phyloP scores from a whole-genome alignment of 2,113 vertebrate species.

The Gavia stellata region DNA sequence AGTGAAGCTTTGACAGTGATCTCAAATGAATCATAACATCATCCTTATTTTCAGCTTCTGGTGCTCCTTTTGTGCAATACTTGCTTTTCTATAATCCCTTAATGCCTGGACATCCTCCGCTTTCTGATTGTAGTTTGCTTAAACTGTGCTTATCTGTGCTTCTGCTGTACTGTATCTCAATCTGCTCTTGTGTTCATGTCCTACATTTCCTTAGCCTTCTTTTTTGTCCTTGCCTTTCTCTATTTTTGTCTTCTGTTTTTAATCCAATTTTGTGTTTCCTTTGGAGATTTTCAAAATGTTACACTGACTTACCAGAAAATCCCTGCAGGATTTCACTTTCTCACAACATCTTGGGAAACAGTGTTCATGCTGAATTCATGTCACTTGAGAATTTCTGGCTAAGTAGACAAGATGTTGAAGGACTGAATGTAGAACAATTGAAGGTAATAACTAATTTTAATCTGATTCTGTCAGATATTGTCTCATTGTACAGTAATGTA shows the following conservation, averaged over 20 bases:
- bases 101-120: neutral
- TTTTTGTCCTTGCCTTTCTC: neutral
- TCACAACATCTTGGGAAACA: neutral
- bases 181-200: neutral
- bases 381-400: neutral
- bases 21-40: neutral
- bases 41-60: neutral
- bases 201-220: neutral
- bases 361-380: neutral
- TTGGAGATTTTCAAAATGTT: neutral
- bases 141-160: neutral
- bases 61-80: neutral
- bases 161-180: neutral
- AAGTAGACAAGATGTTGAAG: neutral
- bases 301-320: neutral
- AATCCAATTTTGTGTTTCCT: neutral
- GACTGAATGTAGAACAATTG: neutral
- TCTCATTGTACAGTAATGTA: neutral
- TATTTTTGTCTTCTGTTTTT: conserved; percentile 7
- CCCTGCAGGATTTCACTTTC: conserved; percentile 26
- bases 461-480: neutral
- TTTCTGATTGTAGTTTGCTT: neutral
- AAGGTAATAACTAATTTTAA: conserved; percentile 2
- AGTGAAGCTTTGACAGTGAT: neutral
- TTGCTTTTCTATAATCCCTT: neutral